Evolutionary conservation across 2,888 invertebrate species (phyloP).

Genomic region (Smittia sp.): DNA sequence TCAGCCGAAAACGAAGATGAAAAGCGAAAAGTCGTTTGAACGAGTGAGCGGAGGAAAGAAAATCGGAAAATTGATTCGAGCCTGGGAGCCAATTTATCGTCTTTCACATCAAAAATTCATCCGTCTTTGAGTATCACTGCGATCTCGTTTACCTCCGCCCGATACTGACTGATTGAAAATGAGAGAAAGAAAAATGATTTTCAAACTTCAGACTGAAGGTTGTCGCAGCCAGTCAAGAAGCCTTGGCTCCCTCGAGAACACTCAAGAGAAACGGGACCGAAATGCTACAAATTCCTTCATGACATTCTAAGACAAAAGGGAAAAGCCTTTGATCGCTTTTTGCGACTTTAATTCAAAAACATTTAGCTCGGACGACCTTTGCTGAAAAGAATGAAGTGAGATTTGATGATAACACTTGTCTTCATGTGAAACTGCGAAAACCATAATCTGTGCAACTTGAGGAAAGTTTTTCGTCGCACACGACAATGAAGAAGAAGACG

Average conservation of each 20-base stretch:
- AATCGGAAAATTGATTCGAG: constrained; percentile 29
- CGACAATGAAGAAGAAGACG: background rate
- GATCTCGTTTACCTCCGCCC: background rate
- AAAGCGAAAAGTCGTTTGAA: background rate
- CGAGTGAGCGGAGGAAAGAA: background rate
- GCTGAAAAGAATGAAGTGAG: background rate
- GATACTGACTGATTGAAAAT: background rate
- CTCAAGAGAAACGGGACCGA: background rate
- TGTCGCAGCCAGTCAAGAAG: no score
- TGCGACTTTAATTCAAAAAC: constrained; percentile 3
- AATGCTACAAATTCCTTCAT: background rate
- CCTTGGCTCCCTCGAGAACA: background rate
- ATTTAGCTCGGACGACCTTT: background rate
- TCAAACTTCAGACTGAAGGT: background rate
- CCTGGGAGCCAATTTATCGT: constrained; percentile 6
- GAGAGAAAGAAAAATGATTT: background rate
- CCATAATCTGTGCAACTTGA: background rate
- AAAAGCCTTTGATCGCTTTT: constrained; percentile 12
- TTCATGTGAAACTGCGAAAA: constrained; percentile 6
- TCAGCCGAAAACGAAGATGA: constrained; percentile 12
- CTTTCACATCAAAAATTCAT: constrained; percentile 16
- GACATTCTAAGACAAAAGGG: background rate
- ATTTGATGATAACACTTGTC: background rate
- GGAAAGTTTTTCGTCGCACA: background rate
- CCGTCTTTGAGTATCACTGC: background rate